Conservation (phyloP, 2,113 vertebrate species). For the Myocastor coypus region DNA sequence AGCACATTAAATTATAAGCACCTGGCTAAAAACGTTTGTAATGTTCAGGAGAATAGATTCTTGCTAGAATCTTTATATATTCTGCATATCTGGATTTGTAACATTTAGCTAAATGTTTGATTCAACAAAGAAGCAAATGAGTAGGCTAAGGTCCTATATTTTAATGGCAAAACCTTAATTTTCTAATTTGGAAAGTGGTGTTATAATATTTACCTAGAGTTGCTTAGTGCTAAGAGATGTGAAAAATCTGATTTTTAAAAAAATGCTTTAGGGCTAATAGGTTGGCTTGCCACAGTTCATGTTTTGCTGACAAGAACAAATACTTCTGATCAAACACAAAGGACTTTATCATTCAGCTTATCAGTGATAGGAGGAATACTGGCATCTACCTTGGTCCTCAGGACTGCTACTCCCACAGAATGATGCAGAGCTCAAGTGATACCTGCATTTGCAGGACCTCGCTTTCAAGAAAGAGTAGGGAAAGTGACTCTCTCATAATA, state of each 20-base stretch:
- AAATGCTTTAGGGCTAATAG: neutral
- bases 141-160: neutral
- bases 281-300: neutral
- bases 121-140: neutral
- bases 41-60: neutral
- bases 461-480: neutral
- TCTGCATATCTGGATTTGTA: neutral
- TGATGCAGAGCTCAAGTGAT: neutral
- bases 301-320: constrained; percentile 5
- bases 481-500: neutral
- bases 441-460: accelerated
- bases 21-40: neutral
- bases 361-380: neutral
- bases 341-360: neutral
- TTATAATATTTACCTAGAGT: neutral
- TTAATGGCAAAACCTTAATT: neutral
- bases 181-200: neutral
- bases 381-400: neutral
- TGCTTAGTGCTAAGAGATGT: neutral
- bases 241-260: neutral
- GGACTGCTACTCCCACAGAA: neutral
- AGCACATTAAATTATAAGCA: neutral
- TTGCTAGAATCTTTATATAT: neutral
- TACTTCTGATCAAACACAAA: neutral
- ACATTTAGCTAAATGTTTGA: neutral